phyloP scores from a whole-genome alignment of 2,113 vertebrate species.

The Brienomyrus longianalis region DNA sequence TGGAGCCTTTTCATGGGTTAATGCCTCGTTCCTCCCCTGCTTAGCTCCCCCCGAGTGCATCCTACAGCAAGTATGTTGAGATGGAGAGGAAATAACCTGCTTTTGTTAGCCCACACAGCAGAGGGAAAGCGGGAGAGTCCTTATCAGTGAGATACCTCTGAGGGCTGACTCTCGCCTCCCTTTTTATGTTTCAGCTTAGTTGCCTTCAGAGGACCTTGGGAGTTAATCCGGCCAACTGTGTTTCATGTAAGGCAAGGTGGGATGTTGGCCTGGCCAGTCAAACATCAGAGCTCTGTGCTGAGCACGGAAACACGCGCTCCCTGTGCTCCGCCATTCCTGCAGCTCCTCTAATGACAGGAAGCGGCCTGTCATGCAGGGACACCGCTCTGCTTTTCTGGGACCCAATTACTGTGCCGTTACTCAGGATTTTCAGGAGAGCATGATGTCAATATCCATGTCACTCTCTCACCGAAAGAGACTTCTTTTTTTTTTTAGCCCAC shows the following conservation, averaged over 20 bases:
- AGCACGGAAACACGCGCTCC: not conserved
- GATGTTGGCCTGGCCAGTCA: not conserved
- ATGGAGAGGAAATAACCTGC: conserved; percentile 3
- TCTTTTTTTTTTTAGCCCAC: not conserved
- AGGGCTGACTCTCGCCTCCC: not conserved
- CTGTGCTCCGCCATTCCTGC: not conserved
- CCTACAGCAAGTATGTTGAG: not conserved
- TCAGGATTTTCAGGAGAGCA: not conserved
- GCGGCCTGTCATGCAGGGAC: not conserved
- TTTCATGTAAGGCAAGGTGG: not conserved
- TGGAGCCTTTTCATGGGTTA: not conserved
- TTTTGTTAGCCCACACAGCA: not conserved
- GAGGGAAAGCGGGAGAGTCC: not conserved
- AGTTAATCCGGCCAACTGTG: not conserved
- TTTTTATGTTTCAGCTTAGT: no score
- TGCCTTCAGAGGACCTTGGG: not conserved
- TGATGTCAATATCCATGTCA: not conserved
- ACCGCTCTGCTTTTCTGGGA: not conserved
- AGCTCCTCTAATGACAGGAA: not conserved
- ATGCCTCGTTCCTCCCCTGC: not conserved
- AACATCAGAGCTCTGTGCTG: not conserved
- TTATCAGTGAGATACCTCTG: not conserved
- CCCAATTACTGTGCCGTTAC: not conserved
- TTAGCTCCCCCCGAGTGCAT: not conserved
- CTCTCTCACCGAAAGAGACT: not conserved